phyloP scores from a whole-genome alignment of 2,888 invertebrate species.

The Melipona beecheii region DNA sequence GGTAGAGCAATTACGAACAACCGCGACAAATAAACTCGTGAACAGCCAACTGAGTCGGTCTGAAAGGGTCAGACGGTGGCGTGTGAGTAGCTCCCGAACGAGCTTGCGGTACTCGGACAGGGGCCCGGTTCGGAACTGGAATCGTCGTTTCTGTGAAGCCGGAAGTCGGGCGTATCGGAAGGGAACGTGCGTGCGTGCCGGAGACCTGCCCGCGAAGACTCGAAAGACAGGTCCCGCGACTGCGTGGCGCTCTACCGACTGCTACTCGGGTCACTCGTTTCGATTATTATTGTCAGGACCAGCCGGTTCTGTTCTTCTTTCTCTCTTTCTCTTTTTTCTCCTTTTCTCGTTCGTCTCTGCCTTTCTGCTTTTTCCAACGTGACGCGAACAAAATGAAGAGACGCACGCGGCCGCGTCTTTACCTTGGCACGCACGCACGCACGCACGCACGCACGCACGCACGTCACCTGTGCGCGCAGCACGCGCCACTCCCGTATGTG shows the following conservation, averaged over 20 bases:
- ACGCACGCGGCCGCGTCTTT: constrained; percentile 43
- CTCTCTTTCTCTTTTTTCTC: constrained; percentile 22
- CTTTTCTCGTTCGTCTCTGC: neutral
- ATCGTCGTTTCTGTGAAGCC: constrained; percentile 72
- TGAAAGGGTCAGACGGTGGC: constrained; percentile 13
- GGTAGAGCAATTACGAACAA: too few species aligned
- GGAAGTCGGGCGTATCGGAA: constrained; percentile 68
- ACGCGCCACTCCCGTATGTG: constrained; percentile 61
- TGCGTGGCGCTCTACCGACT: constrained; percentile 59
- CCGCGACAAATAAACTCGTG: too few species aligned
- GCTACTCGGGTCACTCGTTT: constrained; percentile 66
- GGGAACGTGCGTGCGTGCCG: constrained; percentile 35
- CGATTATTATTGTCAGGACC: constrained; percentile 65
- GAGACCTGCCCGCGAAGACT: constrained; percentile 66
- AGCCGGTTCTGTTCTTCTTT: constrained; percentile 5
- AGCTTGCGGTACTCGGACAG: constrained; percentile 56
- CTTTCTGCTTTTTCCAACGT: constrained; percentile 33
- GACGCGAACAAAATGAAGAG: constrained; percentile 14
- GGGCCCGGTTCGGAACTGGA: constrained; percentile 70
- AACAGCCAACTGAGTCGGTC: neutral
- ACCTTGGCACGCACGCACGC: constrained; percentile 61
- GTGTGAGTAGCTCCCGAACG: neutral
- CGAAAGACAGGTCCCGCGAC: constrained; percentile 76
- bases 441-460: constrained; percentile 66
- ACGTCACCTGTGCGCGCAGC: constrained; percentile 68